Base-by-base conservation (phyloP, 2,797 vertebrate genomes). In the Lates japonicus region DNA sequence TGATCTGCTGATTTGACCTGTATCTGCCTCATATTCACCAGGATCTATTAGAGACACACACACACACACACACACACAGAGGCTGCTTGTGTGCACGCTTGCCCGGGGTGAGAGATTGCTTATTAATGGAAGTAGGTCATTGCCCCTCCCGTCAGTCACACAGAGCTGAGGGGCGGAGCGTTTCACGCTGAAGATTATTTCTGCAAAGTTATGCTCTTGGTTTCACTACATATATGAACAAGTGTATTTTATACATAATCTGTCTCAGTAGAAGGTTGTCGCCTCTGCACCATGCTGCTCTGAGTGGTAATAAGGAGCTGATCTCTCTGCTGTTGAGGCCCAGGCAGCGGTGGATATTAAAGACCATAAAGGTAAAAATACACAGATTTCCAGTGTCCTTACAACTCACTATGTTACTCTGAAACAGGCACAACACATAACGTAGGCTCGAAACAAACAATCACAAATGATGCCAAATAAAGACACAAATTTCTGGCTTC, bases 281-380 rank as follows among this genome's bases (percentile, higher is more conserved):
- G 0, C 96, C 98, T 33, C 94, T 99, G 89, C 98, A 99, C 87
- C 97, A 98, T 49, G 98, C 98, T 0, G 98, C 98, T 9, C 97
- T 99, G 65, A 97, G 98, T 0, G 98, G 98, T 73, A 99, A 99
- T 93, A 97, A 97, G 0, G 98, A 99, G 82, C 94, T 99, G 92
- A 98, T 99, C 87, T 93, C 96, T 0, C 94, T 99, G 90, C 96
- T 99, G 89, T 91, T 99, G 93, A 99, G 89, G 97, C 98, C 2
- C 98, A 99, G 95, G 97, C 98, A 1, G 95, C 97, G 0, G 98
- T 99, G 91, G 98, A 99, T 91, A 98, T 99, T 87, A 99, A 97
- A 94, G 98, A 99, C 90, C 95, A 98, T 73, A 99, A 99, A 97
- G 98, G 98, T 93, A 88, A 85, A 72, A 64, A 72, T 0, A 42